Evolutionary conservation across 2,113 vertebrate genomes (phyloP).

Genomic region (Chamaetylas fuelleborni): DNA sequence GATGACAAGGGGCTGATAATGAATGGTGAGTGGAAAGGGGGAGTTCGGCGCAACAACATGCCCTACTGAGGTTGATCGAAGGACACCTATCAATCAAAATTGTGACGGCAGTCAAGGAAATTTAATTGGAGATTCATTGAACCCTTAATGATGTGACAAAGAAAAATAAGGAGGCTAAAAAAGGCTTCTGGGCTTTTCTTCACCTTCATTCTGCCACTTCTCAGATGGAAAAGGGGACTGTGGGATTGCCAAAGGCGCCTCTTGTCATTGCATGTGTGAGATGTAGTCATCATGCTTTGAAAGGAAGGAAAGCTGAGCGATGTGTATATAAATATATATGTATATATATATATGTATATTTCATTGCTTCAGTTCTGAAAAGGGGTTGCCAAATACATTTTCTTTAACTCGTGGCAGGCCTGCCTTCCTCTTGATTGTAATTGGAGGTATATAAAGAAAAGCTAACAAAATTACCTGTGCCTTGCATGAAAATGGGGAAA

Average conservation of each 20-base stretch:
- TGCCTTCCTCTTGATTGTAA: not conserved
- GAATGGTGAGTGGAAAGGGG: slow-evolving; percentile 65
- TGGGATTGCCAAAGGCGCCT: slow-evolving; percentile 47
- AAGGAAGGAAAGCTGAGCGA: not conserved
- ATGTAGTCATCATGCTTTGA: slow-evolving; percentile 45
- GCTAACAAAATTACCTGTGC: not conserved
- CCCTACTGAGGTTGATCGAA: slow-evolving; percentile 79
- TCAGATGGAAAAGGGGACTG: slow-evolving; percentile 47
- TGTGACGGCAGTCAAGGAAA: slow-evolving; percentile 74
- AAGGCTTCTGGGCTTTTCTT: slow-evolving; percentile 69
- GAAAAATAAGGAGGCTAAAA: slow-evolving; percentile 75
- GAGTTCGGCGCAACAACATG: slow-evolving; percentile 51
- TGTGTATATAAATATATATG: not conserved
- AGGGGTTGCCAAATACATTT: not conserved
- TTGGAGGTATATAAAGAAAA: not conserved
- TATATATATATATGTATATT: not conserved
- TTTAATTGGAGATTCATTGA: slow-evolving; percentile 84
- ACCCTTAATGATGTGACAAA: slow-evolving; percentile 82
- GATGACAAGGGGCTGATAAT: slow-evolving; percentile 71
- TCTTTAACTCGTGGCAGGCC: not conserved
- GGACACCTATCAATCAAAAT: slow-evolving; percentile 82
- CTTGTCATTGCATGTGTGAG: slow-evolving; percentile 45
- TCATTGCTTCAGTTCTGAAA: not conserved
- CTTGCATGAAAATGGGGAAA: not conserved
- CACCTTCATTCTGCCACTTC: slow-evolving; percentile 40